phyloP scores from a whole-genome alignment of 2,888 invertebrate species.

The Dendrolimus houi region DNA sequence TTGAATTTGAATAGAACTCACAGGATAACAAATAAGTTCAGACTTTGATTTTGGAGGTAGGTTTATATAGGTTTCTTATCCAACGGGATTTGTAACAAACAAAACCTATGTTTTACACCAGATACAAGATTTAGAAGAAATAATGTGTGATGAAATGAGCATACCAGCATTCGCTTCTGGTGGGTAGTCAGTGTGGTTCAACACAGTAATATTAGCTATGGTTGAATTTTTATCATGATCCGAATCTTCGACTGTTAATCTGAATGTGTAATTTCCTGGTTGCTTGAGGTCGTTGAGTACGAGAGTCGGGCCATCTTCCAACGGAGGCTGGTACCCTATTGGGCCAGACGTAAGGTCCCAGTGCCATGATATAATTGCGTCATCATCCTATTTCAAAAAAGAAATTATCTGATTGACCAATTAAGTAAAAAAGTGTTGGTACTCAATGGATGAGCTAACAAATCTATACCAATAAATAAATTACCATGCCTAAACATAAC shows the following conservation, averaged over 20 bases:
- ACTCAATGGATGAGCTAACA: no score
- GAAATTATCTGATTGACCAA: background rate
- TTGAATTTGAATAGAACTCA: no score
- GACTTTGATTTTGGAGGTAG: no score
- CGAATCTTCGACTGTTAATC: slow-evolving; percentile 93
- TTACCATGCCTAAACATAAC: no score
- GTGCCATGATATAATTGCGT: slow-evolving; percentile 90
- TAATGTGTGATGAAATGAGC: background rate
- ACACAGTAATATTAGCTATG: slow-evolving; percentile 90
- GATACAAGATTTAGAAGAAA: no score
- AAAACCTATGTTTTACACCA: no score
- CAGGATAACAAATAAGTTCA: no score
- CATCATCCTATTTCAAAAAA: slow-evolving; percentile 78
- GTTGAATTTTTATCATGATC: slow-evolving; percentile 91
- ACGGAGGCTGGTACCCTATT: slow-evolving; percentile 87
- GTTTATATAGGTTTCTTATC: no score
- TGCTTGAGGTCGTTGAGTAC: slow-evolving; percentile 88
- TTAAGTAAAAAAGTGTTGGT: no score
- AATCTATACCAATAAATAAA: no score
- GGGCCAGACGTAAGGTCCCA: slow-evolving; percentile 96
- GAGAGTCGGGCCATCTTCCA: slow-evolving; percentile 87
- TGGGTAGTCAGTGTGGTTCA: slow-evolving; percentile 95
- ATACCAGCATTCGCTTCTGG: slow-evolving; percentile 94
- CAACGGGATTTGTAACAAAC: no score
- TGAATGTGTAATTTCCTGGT: slow-evolving; percentile 93